A percentile compares a stretch with the other conserved stretches of the same genome.
phyloP scores from a whole-genome alignment of 2,888 invertebrate species.

The Diarsia mendica region DNA sequence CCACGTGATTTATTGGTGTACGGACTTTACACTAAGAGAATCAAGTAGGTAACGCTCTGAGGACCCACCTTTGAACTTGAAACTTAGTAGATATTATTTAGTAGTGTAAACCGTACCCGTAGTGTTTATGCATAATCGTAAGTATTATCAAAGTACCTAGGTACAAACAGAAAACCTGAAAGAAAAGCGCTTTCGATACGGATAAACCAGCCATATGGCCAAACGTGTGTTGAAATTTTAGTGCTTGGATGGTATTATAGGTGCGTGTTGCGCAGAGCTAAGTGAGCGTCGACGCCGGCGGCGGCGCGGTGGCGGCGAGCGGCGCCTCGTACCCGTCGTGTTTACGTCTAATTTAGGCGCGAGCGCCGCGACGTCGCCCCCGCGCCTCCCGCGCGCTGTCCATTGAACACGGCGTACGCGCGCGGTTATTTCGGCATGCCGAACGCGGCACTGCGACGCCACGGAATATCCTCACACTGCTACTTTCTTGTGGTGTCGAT shows the following conservation, averaged over 20 bases:
- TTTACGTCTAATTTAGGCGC: slow-evolving; percentile 90
- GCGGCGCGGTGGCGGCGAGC: slow-evolving; percentile 65
- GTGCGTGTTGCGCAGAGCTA: slow-evolving; percentile 64
- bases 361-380: slow-evolving; percentile 87
- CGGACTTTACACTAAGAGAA: background rate
- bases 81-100: background rate
- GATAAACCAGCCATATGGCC: slow-evolving; percentile 23
- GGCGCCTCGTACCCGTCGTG: slow-evolving; percentile 87
- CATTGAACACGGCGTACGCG: slow-evolving; percentile 87
- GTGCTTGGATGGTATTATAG: slow-evolving; percentile 62
- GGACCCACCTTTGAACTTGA: background rate
- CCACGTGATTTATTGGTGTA: background rate
- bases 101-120: background rate
- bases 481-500: slow-evolving; percentile 65
- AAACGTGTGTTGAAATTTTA: slow-evolving; percentile 44
- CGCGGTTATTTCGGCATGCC: slow-evolving; percentile 87
- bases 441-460: slow-evolving; percentile 81
- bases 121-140: background rate
- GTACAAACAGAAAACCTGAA: slow-evolving; percentile 19
- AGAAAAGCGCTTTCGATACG: slow-evolving; percentile 10
- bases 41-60: background rate
- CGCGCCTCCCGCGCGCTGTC: slow-evolving; percentile 80
- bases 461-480: slow-evolving; percentile 72
- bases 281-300: slow-evolving; percentile 68
- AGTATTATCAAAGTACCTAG: background rate